Evolutionary conservation across 37 sponge, comb jelly and placozoan genomes (phyloP).

Genomic region (Aplysina aerophoba): DNA sequence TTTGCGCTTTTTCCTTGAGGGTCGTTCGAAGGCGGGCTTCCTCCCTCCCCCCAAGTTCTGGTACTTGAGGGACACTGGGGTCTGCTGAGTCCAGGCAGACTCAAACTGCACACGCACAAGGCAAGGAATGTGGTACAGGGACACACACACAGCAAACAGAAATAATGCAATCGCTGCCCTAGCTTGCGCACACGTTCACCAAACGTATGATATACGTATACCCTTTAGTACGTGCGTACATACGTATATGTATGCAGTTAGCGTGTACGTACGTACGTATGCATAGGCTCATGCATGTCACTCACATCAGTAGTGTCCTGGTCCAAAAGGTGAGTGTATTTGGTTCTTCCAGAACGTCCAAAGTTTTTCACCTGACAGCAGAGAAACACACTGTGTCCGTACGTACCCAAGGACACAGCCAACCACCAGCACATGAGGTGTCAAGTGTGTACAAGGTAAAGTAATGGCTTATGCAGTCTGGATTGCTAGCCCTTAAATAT

Average conservation of each 20-base stretch:
- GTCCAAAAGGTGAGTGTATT: slow-evolving; percentile 98
- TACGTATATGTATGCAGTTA: background rate
- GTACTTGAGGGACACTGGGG: slow-evolving; percentile 82
- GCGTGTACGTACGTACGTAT: background rate
- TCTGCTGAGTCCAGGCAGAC: slow-evolving; percentile 87
- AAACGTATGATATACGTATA: background rate
- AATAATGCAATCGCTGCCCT: too few species aligned
- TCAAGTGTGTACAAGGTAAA: too few species aligned
- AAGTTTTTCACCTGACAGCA: slow-evolving; percentile 93
- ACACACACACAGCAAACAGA: too few species aligned
- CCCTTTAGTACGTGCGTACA: background rate
- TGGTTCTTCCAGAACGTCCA: slow-evolving; percentile 96
- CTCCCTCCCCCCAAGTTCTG: slow-evolving; percentile 84
- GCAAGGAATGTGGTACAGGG: background rate
- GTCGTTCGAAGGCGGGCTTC: slow-evolving; percentile 81
- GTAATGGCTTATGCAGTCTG: too few species aligned
- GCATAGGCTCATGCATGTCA: background rate
- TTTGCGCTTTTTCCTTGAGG: slow-evolving; percentile 82
- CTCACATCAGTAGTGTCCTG: slow-evolving; percentile 95
- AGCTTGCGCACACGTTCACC: background rate
- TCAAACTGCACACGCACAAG: slow-evolving; percentile 50
- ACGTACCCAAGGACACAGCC: too few species aligned
- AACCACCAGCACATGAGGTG: too few species aligned
- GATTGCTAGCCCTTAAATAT: too few species aligned
- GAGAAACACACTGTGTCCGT: background rate